Conservation (phyloP, 2,888 invertebrate genomes). For the Dolichopus griseipennis region DNA sequence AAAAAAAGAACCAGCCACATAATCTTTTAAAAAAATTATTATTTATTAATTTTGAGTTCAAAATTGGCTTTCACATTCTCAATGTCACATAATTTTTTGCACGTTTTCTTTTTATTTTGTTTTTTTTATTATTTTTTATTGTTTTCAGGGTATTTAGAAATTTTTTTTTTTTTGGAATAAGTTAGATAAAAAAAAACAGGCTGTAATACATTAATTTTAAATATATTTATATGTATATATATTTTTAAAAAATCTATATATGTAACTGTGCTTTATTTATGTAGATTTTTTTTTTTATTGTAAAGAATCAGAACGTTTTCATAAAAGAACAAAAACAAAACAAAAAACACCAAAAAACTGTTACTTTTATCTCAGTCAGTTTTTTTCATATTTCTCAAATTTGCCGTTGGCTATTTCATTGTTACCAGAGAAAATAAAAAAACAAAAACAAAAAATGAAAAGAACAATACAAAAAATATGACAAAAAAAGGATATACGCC, state of each 20-base stretch:
- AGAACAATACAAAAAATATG: no score
- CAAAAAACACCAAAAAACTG: not conserved
- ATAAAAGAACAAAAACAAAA: not conserved
- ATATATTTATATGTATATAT: not conserved
- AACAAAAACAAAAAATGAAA: no score
- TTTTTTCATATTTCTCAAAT: not conserved
- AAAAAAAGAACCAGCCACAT: no score
- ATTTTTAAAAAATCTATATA: no score
- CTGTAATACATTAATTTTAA: not conserved
- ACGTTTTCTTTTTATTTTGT: not conserved
- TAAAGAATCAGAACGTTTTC: not conserved
- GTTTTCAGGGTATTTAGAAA: not conserved
- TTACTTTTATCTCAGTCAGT: not conserved
- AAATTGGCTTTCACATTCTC: not conserved
- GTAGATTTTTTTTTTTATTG: not conserved
- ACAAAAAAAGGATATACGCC: not conserved
- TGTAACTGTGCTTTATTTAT: not conserved
- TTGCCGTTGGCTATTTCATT: slow-evolving; percentile 6
- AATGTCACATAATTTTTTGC: not conserved
- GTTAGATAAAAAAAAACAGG: not conserved
- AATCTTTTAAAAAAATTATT: no score
- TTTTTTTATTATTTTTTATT: no score
- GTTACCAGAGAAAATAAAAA: not conserved
- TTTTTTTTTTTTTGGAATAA: not conserved
- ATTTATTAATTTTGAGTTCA: no score